Conservation (phyloP, 2,888 invertebrate genomes). For the Byasa hedistus region DNA sequence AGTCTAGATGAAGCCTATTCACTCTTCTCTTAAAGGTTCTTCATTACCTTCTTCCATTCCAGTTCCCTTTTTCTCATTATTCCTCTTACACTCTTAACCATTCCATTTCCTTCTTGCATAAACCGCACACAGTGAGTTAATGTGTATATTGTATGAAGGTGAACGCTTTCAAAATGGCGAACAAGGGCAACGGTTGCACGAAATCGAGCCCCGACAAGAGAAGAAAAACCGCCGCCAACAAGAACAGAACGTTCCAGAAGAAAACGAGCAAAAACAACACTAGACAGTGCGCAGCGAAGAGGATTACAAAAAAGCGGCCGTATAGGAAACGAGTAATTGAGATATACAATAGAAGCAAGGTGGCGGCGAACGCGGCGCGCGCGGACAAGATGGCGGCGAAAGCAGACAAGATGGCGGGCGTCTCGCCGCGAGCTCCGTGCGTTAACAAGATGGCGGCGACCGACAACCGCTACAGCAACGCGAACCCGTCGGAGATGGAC, state of each 20-base stretch:
- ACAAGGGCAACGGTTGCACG: neutral
- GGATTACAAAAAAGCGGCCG: neutral
- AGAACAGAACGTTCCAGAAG: neutral
- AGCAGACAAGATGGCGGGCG: no score
- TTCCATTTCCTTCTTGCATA: no score
- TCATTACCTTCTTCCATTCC: no score
- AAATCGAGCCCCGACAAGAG: neutral
- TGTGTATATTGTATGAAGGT: neutral
- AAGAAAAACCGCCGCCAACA: neutral
- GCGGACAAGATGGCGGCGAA: neutral
- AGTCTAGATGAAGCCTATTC: no score
- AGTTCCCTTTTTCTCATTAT: no score
- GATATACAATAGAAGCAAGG: neutral
- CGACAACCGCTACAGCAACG: conserved; percentile 4
- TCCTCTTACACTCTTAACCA: no score
- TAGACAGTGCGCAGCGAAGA: neutral
- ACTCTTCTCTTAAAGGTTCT: no score
- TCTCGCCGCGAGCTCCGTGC: neutral
- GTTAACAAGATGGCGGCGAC: neutral
- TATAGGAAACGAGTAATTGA: neutral
- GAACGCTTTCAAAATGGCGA: neutral
- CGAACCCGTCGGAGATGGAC: neutral
- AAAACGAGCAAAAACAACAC: neutral
- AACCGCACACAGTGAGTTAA: no score
- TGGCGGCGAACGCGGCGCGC: neutral